Evolutionary conservation across 2,113 vertebrate genomes (phyloP).

Genomic region (Gadus chalcogrammus): DNA sequence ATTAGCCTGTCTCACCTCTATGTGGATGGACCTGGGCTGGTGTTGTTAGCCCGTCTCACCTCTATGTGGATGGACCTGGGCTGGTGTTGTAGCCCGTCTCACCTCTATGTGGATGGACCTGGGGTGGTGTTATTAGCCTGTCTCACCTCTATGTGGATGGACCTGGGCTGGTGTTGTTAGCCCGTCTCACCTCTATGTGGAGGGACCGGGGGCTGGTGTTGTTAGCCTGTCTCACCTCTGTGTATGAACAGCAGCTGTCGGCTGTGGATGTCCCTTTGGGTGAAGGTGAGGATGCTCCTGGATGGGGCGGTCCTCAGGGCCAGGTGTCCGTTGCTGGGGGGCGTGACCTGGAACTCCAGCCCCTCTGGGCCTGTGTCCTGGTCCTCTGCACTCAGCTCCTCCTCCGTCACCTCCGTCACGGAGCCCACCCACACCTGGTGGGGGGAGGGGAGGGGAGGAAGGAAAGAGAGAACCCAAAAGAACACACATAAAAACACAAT

Average conservation of each 20-base stretch:
- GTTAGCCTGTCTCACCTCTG: slow-evolving; percentile 64
- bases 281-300: slow-evolving; percentile 82
- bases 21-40: no score
- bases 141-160: no score
- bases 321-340: slow-evolving; percentile 83
- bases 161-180: not conserved
- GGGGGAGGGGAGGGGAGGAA: not conserved
- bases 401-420: slow-evolving; percentile 77
- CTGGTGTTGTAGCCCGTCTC: no score
- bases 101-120: no score
- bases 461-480: not conserved
- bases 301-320: slow-evolving; percentile 77
- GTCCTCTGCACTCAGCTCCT: slow-evolving; percentile 80
- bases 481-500: not conserved
- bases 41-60: no score
- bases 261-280: slow-evolving; percentile 76
- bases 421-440: slow-evolving; percentile 81
- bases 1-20: no score
- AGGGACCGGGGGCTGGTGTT: not conserved
- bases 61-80: no score
- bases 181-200: slow-evolving; percentile 73
- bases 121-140: no score
- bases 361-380: slow-evolving; percentile 72
- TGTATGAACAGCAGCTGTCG: slow-evolving; percentile 82
- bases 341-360: slow-evolving; percentile 78